Base-by-base conservation (phyloP, 2,797 vertebrate genomes). In the Clarias platycephalus region DNA sequence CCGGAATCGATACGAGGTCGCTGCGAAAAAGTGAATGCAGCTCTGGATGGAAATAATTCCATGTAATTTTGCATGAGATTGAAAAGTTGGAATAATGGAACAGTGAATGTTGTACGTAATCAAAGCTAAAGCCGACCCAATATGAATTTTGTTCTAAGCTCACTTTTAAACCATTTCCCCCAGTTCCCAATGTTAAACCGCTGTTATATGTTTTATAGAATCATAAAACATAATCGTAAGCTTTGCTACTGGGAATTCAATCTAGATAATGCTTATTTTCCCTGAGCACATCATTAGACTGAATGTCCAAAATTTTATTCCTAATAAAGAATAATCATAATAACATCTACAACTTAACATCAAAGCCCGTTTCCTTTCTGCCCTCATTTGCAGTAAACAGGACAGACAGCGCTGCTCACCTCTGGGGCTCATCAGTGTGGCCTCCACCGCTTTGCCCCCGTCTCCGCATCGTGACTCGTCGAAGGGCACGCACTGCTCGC, bases 401-500 rank as follows among this genome's bases (percentile, higher is more conserved):
- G n/a, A 12, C 20, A 7, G 24, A 72, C 40, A 26, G 66, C 9
- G 13, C 22, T 1, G 9, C 87, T 87, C 94, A 97, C 96, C 96
- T 95, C 96, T 91, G 3, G 96, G 96, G 89, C 95, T 97, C 95
- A 97, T 97, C 71, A 97, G 92, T 6, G 96, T 96, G 37, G 96
- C 96, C 0, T 97, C 96, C 83, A 96, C 93, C 0, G 96, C 96
- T 90, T 96, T 96, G 82, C 96, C 96, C 81, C 96, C 96, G 3
- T 97, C 96, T 37, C 96, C 96, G 70, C 96, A 97, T 86, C 96
- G 95, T 28, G 90, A 88, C 88, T 97, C 96, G 0, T 97, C 96
- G 9, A 97, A 97, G 16, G 96, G 96, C 89, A 97, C 91, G 80
- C 96, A 97, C 70, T 97, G 96, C 88, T 97, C 96, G 40, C 96